Evolutionary conservation across 2,113 vertebrate genomes (phyloP).

Genomic region (Manacus vitellinus): DNA sequence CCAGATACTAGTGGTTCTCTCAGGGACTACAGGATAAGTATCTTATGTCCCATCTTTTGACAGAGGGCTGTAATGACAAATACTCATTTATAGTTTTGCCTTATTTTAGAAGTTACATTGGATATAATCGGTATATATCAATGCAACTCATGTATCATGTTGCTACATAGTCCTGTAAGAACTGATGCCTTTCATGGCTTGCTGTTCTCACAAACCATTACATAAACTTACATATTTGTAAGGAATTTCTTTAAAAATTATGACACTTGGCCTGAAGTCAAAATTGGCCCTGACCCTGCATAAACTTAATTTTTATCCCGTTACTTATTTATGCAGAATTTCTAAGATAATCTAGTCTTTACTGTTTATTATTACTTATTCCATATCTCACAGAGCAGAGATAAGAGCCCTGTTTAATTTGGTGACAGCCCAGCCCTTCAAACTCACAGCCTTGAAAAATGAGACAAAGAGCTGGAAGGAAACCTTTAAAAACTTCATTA

Average conservation of each 20-base stretch:
- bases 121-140: neutral
- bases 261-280: neutral
- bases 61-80: neutral
- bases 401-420: neutral
- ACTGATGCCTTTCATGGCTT: neutral
- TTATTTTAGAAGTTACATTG: neutral
- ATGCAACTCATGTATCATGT: neutral
- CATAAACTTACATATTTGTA: neutral
- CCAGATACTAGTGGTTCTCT: neutral
- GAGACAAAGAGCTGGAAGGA: neutral
- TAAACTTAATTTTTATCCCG: neutral
- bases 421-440: neutral
- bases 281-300: neutral
- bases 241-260: neutral
- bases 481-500: neutral
- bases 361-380: neutral
- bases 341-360: neutral
- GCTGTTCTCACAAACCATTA: neutral
- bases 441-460: neutral
- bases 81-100: neutral
- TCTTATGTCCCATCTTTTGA: neutral
- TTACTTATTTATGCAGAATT: neutral
- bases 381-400: neutral
- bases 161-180: neutral
- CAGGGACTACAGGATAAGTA: neutral